These are phyloP conservation scores for Etia nguti DNA, from an alignment of 2,113 vertebrate species.

Conservation along the genomic window DNA sequence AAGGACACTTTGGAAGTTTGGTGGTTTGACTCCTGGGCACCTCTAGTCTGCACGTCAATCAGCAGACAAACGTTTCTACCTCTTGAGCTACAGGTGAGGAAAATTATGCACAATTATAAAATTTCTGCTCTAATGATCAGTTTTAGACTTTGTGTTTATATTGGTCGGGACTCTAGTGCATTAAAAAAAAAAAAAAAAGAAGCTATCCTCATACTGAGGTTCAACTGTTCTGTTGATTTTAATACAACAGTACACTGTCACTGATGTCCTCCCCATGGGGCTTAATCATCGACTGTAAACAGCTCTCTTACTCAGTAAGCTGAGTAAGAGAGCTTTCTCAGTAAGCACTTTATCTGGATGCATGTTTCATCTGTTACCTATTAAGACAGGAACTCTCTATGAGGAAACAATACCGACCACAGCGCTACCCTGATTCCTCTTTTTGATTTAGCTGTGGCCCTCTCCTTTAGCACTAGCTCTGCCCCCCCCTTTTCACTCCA, in stretches of 20 bases:
- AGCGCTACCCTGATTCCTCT: not conserved
- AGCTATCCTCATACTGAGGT: not conserved
- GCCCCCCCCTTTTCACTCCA: no score
- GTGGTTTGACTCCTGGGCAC: not conserved
- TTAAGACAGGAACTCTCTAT: not conserved
- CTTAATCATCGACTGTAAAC: not conserved
- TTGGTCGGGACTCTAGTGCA: not conserved
- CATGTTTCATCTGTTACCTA: not conserved
- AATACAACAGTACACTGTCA: not conserved
- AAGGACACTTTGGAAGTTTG: not conserved
- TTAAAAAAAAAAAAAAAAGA: not conserved
- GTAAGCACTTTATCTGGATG: not conserved
- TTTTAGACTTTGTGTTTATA: not conserved
- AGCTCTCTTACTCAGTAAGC: not conserved
- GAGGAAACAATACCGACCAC: not conserved
- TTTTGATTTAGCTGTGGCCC: not conserved
- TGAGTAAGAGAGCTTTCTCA: not conserved
- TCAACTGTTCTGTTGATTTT: not conserved
- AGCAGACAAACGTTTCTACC: rapidly evolving
- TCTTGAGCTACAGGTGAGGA: not conserved
- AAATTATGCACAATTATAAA: rapidly evolving
- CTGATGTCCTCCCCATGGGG: not conserved
- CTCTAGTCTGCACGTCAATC: not conserved
- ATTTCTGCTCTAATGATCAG: not conserved
- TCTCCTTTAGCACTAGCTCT: not conserved